A percentile compares a stretch with the other conserved stretches of the same genome.
Evolutionary conservation across 2,888 invertebrate genomes (phyloP).

Genomic region (Graphium colonna): DNA sequence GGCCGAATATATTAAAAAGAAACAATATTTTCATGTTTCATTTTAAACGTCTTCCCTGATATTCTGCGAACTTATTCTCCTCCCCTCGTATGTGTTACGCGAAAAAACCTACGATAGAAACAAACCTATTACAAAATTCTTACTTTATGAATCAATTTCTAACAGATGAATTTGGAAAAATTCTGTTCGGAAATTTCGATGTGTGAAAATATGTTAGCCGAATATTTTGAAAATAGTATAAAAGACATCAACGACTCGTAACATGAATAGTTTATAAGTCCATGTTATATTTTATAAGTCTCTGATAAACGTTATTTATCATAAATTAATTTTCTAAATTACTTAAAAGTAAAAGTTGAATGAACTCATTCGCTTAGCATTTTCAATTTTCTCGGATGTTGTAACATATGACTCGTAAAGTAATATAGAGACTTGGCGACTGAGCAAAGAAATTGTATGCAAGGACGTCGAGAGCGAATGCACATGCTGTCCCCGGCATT

Average conservation of each 20-base stretch:
- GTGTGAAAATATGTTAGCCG: background rate
- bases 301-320: no score
- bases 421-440: no score
- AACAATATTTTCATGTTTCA: no score
- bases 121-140: background rate
- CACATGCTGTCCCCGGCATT: conserved; percentile 21
- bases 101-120: no score
- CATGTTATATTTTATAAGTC: no score
- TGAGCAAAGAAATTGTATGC: conserved; percentile 3
- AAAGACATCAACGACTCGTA: conserved; percentile 64
- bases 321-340: no score
- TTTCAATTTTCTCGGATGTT: background rate
- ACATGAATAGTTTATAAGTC: no score
- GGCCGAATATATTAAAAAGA: no score
- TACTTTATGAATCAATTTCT: background rate
- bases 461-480: conserved; percentile 9
- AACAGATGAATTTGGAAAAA: background rate
- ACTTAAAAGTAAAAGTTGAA: background rate
- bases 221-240: conserved; percentile 33
- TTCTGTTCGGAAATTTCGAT: background rate
- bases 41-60: no score
- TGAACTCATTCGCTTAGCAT: background rate
- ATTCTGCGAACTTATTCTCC: no score
- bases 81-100: no score
- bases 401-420: no score